Evolutionary conservation across 1,140 invertebrate species (phyloP).

Genomic region (Teleogryllus occipitalis): DNA sequence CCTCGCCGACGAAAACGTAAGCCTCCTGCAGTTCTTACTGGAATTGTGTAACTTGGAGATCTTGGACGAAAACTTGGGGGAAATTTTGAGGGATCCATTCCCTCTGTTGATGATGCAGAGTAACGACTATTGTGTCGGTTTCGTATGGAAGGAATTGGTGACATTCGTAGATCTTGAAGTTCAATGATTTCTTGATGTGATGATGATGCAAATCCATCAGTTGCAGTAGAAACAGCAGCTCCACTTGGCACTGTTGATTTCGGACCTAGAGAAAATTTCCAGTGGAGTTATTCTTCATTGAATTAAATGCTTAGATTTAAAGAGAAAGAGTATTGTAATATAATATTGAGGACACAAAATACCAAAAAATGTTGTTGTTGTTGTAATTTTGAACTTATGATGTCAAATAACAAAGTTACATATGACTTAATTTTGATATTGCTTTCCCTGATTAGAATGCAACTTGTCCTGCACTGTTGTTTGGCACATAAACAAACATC

Average conservation of each 20-base stretch:
- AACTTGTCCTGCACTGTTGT: no score
- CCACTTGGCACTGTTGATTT: not conserved
- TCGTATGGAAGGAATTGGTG: slow-evolving; percentile 72
- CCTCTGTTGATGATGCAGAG: slow-evolving; percentile 13
- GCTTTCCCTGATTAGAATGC: no score
- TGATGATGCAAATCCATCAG: not conserved
- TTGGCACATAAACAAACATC: no score
- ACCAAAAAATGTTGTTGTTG: no score
- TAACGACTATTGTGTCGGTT: slow-evolving; percentile 44
- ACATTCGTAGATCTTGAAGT: slow-evolving; percentile 70
- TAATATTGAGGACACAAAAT: no score
- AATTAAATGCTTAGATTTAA: not conserved
- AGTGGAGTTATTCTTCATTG: not conserved
- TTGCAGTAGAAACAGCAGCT: not conserved
- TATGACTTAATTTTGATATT: no score
- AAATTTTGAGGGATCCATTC: slow-evolving; percentile 58
- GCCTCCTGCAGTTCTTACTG: slow-evolving; percentile 32
- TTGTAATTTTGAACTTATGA: no score
- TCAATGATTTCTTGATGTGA: slow-evolving; percentile 63
- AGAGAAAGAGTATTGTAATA: not conserved
- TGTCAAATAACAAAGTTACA: no score
- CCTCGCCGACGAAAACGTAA: slow-evolving; percentile 49
- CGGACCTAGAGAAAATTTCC: not conserved
- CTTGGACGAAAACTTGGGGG: slow-evolving; percentile 72
- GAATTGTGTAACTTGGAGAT: slow-evolving; percentile 37